Base-by-base conservation (phyloP, 2,113 vertebrate species). In the Pomatorhinus ruficollis region DNA sequence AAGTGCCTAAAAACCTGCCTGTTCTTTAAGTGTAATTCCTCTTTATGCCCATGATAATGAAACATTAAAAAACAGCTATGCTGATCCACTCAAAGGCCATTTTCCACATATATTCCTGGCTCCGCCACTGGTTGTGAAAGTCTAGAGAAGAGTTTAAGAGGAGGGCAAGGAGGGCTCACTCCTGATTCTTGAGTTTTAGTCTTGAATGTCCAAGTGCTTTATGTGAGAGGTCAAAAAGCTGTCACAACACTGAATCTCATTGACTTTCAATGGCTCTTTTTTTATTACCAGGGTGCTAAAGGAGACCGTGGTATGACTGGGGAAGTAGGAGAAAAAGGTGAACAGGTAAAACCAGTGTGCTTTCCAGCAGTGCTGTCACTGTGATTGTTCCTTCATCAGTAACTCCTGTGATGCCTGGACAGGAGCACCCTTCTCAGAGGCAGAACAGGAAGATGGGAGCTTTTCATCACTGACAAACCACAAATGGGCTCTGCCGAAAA, bases 311-410 rank as follows among this genome's bases (percentile, higher is more conserved):
- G 99, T 81, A 78, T 98, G 75, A 57, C 97, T 77, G 99, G 99
- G 33, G 96, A 97, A 77, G 56, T 98, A 49, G 99, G 99, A 97
- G 98, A 98, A 61, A 99, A 99, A 97, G 99, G 99, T 66, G 99
- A 99, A 95, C 98, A 99, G 98, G 99, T 99, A 97, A 95, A 95
- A 94, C 40, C 6, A 75, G 4, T 50, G 15, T 90, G 49, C 10
- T 92, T 92, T 75, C 52, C 49, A 82, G 16, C 22, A 74, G 35
- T 94, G 57, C 40, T 5, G 2, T 71, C 23, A 72, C 15, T 60
- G 30, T 59, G 35, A 28, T 25, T 78, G 21, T 35, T 84, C 33
- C 39, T 81, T 81, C 42, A 20, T 60, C 28, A 56, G 6, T 50
- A 83, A 74, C 10, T 77, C 33, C 76, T 77, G 1, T 56, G 19